Evolutionary conservation across 2,888 invertebrate species (phyloP), one percentile per base, ranked within the genome.

Genomic region (Serrognathus titanus): DNA sequence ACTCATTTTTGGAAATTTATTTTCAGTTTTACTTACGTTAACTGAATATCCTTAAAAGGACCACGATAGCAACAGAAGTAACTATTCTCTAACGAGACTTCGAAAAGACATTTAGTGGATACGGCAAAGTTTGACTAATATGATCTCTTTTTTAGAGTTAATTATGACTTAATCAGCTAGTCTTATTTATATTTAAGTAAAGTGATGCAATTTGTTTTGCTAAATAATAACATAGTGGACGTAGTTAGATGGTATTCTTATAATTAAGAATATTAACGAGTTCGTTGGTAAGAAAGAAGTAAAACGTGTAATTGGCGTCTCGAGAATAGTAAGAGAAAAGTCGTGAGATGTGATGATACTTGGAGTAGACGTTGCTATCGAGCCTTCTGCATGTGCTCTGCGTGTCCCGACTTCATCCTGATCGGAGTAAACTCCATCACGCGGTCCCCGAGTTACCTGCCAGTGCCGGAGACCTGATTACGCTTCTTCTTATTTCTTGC

Each of bases 401-500:
- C 43, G 43, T 43, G 43, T 43, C 43, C 43, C 12, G 43, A 9
- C 43, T 43, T 20, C 13, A 43, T 43, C 43, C 43, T n/a, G 43
- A 43, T 43, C 43, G 43, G 20, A 43, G 43, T 20, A 20, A 11
- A 20, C 43, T 10, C 20, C 43, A 43, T 43, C 43, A 43, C 43
- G 43, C 43, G 43, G 10, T 43, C 43, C 13, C 12, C 16, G 43
- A 43, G 43, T 43, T 43, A 43, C 43, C 43, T 43, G 43, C 43
- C 43, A 43, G 43, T 20, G 20, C 10, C 10, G 43, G 43, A 43
- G 43, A 20, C 43, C 43, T 43, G 43, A 43, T 43, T 43, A 24
- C 51, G 51, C 31, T 41, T 54, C 55, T 43, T 41, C 45, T 60
- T 60, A 64, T 64, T 63, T 65, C 64, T 65, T 61, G 57, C 62